Base-by-base conservation (phyloP, 2,888 invertebrate genomes). In the Electrophaes corylata region DNA sequence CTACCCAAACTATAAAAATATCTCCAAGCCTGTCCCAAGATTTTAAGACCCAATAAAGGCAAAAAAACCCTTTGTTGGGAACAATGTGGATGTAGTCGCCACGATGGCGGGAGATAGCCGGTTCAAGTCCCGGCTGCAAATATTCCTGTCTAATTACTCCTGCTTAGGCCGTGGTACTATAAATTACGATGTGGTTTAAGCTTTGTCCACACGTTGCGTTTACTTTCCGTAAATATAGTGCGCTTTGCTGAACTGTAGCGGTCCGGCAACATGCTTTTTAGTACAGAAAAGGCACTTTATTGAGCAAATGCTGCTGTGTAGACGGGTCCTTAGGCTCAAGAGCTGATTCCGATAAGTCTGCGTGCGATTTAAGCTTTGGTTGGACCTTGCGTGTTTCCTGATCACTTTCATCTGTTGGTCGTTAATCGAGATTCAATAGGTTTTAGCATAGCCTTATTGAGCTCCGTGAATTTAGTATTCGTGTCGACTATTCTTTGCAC, bases 81-180 rank as follows among this genome's bases (percentile, higher is more conserved):
- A 77, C 78, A 81, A 78, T 76, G 82, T 78, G 64, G 70, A 60
- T 51, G 72, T 72, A 71, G 81, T 70, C 87, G 84, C 83, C 84
- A 69, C 73, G 86, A 88, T 87, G 86, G 64, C 83, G 83, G 72
- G 70, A 66, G 88, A 87, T 88, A 85, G 79, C 68, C 49, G 65
- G 76, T 80, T 82, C 79, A 76, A 81, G 65, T 71, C 75, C 71
- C 60, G 75, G 66, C 70, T 70, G 80, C 79, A 78, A 83, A 86
- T 85, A 83, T 80, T 81, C 78, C 75, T 73, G 69, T 66, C 80
- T 87, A 86, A 88, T 88, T 88, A 85, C 81, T 71, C 64, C 64
- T 72, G 75, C 73, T 79, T 75, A 76, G 66, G 67, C 43, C 18
- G 18, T 39, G 33, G 12, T 46, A 41, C 55, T 49, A 20, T 53